Percentiles rank a stretch among this genome's conserved stretches.
Conservation (phyloP, 2,113 vertebrate species). For the Delphinus delphis region DNA sequence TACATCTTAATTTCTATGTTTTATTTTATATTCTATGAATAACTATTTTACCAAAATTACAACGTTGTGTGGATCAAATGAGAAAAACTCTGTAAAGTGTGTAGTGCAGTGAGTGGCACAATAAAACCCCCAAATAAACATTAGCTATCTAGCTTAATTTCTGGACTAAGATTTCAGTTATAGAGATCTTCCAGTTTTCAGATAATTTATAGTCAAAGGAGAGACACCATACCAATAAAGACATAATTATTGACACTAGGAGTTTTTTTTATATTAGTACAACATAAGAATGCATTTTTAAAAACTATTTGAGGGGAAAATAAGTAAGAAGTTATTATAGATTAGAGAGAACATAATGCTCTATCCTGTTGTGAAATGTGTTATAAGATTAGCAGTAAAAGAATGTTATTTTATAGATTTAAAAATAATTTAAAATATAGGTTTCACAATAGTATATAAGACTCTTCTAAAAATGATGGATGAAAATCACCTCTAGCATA, state of each 20-base stretch:
- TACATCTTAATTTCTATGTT: neutral
- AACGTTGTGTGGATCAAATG: neutral
- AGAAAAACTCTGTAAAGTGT: neutral
- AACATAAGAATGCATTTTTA: neutral
- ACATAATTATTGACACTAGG: neutral
- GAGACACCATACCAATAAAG: neutral
- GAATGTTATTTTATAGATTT: neutral
- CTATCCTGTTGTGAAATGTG: neutral
- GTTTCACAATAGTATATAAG: neutral
- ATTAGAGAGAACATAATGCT: neutral
- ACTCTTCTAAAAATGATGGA: neutral
- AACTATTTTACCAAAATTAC: neutral
- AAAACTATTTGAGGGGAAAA: neutral
- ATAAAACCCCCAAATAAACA: neutral
- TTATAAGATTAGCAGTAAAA: neutral
- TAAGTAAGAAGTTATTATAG: neutral
- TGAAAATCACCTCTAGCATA: neutral
- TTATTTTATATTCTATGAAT: neutral
- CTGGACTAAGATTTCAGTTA: neutral
- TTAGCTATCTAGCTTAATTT: neutral
- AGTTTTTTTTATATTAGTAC: neutral
- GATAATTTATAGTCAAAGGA: neutral
- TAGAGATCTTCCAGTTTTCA: neutral
- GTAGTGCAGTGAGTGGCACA: neutral
- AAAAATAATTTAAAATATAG: neutral